Base-by-base conservation (phyloP, 2,797 vertebrate species). In the Lutjanus argentimaculatus region DNA sequence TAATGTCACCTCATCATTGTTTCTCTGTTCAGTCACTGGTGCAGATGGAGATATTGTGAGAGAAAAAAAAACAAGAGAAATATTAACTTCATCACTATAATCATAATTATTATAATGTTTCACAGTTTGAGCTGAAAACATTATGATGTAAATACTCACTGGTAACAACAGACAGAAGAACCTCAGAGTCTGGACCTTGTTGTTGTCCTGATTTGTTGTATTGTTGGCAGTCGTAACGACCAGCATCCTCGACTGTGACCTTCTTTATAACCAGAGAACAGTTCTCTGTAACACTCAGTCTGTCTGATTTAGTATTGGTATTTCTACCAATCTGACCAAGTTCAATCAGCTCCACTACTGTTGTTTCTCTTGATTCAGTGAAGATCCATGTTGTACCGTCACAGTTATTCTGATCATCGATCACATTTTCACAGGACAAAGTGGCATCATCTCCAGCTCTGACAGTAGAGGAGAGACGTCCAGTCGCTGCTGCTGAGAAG, bases 201-300 rank as follows among this genome's bases (percentile, higher is more conserved):
- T 7, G 1, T 7, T 4, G 13, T 49, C 14, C 13, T 25, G 22
- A 57, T 22, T 11, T 25, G 25, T 25, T 13, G 2, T 0, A 21
- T n/a, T 21, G n/a, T 13, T 4, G 3, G 12, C 55, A 25, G 21
- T 0, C 2, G 55, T 57, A 57, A 22, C 21, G 21, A 57, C 21
- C 21, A 57, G 6, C 55, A 46, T 58, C 55, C 55, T n/a, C 9
- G 8, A 8, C 56, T 36, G 21, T 7, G 68, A 71, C 43, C 8
- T 36, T 48, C 22, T 46, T 30, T 25, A 71, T n/a, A 15, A 48
- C 15, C 40, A 71, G 68, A 59, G 55, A 71, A 36, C 68, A 71
- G 16, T 59, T n/a, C 9, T 30, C 16, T 11, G 11, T 1, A 9
- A 71, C 42, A 8, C 13, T 46, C 42, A 58, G 16, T 36, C 68